Conservation (phyloP, 1,140 invertebrate species). For the Neomicropteryx cornuta region DNA sequence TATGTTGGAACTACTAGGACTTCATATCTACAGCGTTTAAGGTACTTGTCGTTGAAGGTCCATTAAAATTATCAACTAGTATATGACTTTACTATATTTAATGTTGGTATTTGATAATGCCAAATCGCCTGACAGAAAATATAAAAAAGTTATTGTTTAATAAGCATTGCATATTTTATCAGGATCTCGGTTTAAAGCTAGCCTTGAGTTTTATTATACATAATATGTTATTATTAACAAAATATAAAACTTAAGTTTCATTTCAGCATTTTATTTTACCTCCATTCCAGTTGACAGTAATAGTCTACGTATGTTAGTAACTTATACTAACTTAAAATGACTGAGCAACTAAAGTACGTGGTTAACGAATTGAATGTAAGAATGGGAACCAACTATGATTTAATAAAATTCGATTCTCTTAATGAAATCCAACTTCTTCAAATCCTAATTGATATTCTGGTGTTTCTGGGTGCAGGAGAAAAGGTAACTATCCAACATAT, state of each 20-base stretch:
- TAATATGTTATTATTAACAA: not conserved
- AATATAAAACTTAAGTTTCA: not conserved
- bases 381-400: slow-evolving; percentile 66
- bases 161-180: not conserved
- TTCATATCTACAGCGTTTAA: no score
- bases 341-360: slow-evolving; percentile 71
- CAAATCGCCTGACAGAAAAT: no score
- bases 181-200: no score
- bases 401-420: slow-evolving; percentile 78
- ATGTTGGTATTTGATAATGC: no score
- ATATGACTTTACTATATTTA: no score
- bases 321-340: slow-evolving; percentile 36
- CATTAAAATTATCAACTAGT: no score
- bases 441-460: slow-evolving; percentile 40
- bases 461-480: slow-evolving; percentile 32
- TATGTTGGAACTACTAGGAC: no score
- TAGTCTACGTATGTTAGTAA: no score
- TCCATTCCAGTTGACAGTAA: no score
- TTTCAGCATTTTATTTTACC: not conserved
- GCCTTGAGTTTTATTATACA: not conserved
- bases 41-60: no score
- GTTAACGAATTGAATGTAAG: slow-evolving; percentile 64
- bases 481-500: slow-evolving; percentile 24
- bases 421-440: slow-evolving; percentile 64
- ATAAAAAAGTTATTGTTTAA: not conserved